A percentile compares a stretch with the other conserved stretches of the same genome.
Evolutionary conservation across 2,113 vertebrate species (phyloP).

Genomic region (Theropithecus gelada): DNA sequence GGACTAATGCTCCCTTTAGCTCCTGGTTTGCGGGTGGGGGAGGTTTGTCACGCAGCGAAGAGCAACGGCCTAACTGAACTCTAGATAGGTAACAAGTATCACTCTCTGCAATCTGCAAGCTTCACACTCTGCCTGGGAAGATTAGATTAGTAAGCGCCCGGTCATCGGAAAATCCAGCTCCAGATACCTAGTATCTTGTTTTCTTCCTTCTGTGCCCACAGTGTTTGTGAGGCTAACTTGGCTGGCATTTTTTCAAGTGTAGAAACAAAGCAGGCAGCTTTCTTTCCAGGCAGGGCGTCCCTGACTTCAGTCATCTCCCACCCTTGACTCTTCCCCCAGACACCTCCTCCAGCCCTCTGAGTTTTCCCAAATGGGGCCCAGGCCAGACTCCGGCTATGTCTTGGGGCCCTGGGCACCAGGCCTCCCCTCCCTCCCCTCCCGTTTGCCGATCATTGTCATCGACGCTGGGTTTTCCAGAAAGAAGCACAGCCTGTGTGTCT

Average conservation of each 20-base stretch:
- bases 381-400: background rate
- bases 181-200: background rate
- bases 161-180: background rate
- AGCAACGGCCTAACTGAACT: slow-evolving; percentile 5
- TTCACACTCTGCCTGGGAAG: background rate
- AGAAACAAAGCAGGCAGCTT: background rate
- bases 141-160: background rate
- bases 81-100: background rate
- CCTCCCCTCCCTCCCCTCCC: background rate
- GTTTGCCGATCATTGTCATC: accelerated
- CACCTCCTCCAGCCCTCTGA: accelerated
- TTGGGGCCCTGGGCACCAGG: background rate
- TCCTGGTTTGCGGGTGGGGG: background rate
- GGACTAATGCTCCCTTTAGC: background rate
- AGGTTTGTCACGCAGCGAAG: background rate
- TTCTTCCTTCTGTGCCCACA: background rate
- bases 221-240: accelerated
- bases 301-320: accelerated
- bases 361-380: background rate
- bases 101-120: background rate
- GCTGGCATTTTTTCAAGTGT: background rate
- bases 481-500: accelerated
- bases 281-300: background rate
- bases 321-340: background rate
- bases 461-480: background rate